Evolutionary conservation across 2,797 vertebrate genomes (phyloP).

Genomic region (Jordanella pulchra): DNA sequence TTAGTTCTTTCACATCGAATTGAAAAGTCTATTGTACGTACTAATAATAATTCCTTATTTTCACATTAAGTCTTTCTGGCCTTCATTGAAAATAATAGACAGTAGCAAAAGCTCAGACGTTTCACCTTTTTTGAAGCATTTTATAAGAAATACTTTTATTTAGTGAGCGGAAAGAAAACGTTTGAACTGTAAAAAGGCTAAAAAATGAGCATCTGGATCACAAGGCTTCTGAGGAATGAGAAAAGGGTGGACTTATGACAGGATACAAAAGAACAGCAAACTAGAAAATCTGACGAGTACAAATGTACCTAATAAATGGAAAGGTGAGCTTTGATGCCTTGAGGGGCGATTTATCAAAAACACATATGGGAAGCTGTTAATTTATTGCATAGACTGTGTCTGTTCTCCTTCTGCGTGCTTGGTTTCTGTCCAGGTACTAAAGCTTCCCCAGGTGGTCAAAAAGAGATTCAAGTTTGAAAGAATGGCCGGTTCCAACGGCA

Average conservation of each 20-base stretch:
- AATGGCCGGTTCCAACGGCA: too few relatives aligned
- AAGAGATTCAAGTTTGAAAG: too few relatives aligned
- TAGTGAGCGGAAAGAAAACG: neutral
- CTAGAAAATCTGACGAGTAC: constrained; percentile 15
- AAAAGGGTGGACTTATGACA: constrained; percentile 17
- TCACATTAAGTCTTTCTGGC: too few relatives aligned
- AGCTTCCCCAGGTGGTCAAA: neutral
- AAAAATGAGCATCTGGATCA: constrained; percentile 4
- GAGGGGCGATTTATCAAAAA: neutral
- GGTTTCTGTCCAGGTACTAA: too few relatives aligned
- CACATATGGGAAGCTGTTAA: too few relatives aligned
- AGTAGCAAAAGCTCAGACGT: neutral
- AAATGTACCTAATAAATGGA: neutral
- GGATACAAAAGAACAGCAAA: constrained; percentile 17
- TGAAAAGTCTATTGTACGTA: neutral
- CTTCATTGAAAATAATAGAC: neutral
- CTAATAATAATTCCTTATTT: too few relatives aligned
- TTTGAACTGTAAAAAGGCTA: constrained; percentile 25
- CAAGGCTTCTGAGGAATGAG: constrained; percentile 1
- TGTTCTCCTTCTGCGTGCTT: neutral
- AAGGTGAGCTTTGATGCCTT: neutral
- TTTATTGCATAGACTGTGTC: too few relatives aligned
- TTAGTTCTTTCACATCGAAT: neutral
- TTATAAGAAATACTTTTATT: constrained; percentile 1
- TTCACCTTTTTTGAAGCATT: neutral